These are phyloP conservation scores for Myiotriccus ornatus DNA, from an alignment of 2,797 vertebrate genomes.

Conservation along the genomic window DNA sequence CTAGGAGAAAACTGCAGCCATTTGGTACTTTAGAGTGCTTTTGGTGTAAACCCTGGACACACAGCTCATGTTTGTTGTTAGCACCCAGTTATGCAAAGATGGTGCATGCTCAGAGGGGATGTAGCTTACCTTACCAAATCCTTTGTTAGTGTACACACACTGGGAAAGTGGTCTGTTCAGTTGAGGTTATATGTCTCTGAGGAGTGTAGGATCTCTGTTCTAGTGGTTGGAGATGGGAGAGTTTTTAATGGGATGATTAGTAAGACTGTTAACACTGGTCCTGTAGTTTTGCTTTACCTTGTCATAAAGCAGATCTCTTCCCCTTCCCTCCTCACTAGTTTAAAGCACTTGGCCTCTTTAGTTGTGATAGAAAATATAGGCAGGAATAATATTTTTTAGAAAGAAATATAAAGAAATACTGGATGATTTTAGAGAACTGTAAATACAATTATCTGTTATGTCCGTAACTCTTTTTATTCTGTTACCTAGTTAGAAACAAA, in stretches of 20 bases:
- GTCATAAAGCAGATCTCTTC: background rate
- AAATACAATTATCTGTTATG: background rate
- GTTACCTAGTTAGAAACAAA: background rate
- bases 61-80: background rate
- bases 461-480: background rate
- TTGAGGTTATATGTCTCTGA: background rate
- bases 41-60: background rate
- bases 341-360: background rate
- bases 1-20: accelerated
- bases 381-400: background rate
- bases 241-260: accelerated
- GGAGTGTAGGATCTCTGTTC: background rate
- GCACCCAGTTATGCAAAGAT: accelerated
- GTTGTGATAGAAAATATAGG: background rate
- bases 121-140: background rate
- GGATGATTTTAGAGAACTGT: background rate
- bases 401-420: background rate
- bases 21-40: accelerated
- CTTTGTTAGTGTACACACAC: accelerated
- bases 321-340: accelerated
- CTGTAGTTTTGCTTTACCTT: background rate
- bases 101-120: accelerated
- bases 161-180: background rate
- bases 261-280: background rate
- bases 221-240: background rate